These are phyloP conservation scores for Thunnus thynnus DNA, from an alignment of 2,113 vertebrate genomes.

Conservation along the genomic window DNA sequence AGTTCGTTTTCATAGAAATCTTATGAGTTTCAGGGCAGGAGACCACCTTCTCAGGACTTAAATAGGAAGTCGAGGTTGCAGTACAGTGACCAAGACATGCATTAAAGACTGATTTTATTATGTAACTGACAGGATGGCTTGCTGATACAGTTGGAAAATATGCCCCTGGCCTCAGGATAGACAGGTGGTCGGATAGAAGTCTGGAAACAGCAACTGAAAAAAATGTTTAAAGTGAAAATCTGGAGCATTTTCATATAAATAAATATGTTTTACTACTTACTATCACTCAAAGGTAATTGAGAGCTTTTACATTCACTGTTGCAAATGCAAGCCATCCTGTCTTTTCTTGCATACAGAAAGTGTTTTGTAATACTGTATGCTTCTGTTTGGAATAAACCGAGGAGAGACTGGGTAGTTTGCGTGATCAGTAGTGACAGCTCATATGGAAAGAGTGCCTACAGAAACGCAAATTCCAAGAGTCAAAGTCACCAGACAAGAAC, in stretches of 20 bases:
- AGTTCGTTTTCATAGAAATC: conserved; percentile 21
- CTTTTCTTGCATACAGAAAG: conserved; percentile 1
- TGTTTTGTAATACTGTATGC: background rate
- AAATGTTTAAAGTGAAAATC: conserved; percentile 17
- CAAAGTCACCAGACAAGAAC: background rate
- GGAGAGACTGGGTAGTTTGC: background rate
- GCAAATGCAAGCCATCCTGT: conserved; percentile 33
- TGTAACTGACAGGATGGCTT: conserved; percentile 37
- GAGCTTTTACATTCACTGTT: conserved; percentile 25
- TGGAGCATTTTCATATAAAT: conserved; percentile 37
- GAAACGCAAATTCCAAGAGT: background rate
- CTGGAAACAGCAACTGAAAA: conserved; percentile 34
- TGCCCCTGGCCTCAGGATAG: conserved; percentile 12
- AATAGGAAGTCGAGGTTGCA: conserved; percentile 31
- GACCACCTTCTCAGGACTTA: background rate
- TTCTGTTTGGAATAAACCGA: conserved; percentile 19
- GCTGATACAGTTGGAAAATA: conserved; percentile 45
- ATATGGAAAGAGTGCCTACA: background rate
- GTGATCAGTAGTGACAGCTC: conserved; percentile 20
- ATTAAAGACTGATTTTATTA: conserved; percentile 41
- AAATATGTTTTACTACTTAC: conserved; percentile 49
- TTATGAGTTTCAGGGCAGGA: background rate
- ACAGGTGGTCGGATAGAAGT: conserved; percentile 26
- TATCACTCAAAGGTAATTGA: conserved; percentile 14
- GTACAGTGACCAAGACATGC: conserved; percentile 32